These are phyloP conservation scores for Otolemur garnettii DNA, from an alignment of 2,113 vertebrate genomes.

Conservation along the genomic window DNA sequence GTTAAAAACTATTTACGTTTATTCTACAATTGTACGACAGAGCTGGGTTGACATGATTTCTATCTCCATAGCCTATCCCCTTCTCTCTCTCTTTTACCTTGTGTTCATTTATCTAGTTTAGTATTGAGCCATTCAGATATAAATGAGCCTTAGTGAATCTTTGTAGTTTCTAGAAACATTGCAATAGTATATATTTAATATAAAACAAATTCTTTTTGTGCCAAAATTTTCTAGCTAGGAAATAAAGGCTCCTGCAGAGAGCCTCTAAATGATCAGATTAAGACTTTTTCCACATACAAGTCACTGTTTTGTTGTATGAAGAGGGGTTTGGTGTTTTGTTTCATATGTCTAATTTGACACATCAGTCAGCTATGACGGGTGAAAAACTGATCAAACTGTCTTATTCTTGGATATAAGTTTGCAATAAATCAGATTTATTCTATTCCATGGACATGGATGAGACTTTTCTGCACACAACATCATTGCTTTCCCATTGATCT, in stretches of 20 bases:
- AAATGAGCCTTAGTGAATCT: background rate
- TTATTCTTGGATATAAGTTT: constrained; percentile 54
- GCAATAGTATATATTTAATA: background rate
- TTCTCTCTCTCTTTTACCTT: background rate
- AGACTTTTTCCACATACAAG: constrained; percentile 20
- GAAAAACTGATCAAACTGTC: constrained; percentile 25
- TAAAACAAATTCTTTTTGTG: background rate
- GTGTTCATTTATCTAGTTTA: background rate
- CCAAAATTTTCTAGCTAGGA: background rate
- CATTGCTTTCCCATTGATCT: constrained; percentile 65
- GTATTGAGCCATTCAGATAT: background rate
- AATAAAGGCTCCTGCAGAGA: constrained; percentile 12
- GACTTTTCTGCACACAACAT: constrained; percentile 3
- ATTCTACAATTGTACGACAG: background rate
- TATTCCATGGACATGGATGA: constrained; percentile 56
- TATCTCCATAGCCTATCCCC: background rate
- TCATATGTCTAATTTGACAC: constrained; percentile 14
- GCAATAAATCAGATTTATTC: constrained; percentile 60
- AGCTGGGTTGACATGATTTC: background rate
- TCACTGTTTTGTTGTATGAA: constrained; percentile 1
- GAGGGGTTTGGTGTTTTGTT: background rate
- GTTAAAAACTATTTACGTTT: constrained; percentile 15
- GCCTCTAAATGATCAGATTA: background rate
- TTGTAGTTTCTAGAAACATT: constrained; percentile 36
- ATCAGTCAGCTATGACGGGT: background rate